Evolutionary conservation across 2,797 vertebrate species (phyloP), one percentile per base, ranked within the genome.

Genomic region (Hoplostethus mediterraneus): DNA sequence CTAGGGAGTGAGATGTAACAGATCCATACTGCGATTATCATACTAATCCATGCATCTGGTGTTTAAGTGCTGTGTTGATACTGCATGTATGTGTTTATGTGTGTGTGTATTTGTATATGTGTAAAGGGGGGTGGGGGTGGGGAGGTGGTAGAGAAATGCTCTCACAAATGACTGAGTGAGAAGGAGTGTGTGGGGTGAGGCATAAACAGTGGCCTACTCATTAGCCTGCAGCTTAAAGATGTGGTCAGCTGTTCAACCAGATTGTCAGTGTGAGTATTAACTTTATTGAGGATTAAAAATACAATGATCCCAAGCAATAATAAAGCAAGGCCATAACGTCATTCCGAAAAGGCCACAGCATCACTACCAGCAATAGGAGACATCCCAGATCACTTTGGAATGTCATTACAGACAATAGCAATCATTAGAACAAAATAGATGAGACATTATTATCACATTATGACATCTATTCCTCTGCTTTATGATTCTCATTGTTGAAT

Each of bases 11-110:
- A 61, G 70, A 83, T 55, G 80, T 60, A 63, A 74, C 66, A 73
- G 73, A 90, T 86, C 73, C 58, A 77, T 61, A 54, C 71, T 30
- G 30, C 89, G 88, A 91, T 90, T 88, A 86, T 88, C 81, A 77
- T 73, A 58, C 57, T 82, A 81, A 91, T 90, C 75, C 81, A 75
- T 71, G 88, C 83, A 83, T 81, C 80, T 84, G 64, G 81, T 76
- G 66, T 87, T 80, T 83, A 78, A 89, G 75, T 81, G 77, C 78
- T 83, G 33, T 63, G 44, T 83, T 62, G 70, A 77, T 47, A 38
- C 64, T 21, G 30, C 52, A 48, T 38, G 71, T 61, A 51, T 68
- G 63, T 73, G 72, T 69, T 64, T 73, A 51, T 52, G 17, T 68
- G 51, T 17, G 4, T 38, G 48, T 14, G 8, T 7, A 49, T 28